phyloP scores from a whole-genome alignment of 2,113 vertebrate genomes.

The Myotis brandtii region DNA sequence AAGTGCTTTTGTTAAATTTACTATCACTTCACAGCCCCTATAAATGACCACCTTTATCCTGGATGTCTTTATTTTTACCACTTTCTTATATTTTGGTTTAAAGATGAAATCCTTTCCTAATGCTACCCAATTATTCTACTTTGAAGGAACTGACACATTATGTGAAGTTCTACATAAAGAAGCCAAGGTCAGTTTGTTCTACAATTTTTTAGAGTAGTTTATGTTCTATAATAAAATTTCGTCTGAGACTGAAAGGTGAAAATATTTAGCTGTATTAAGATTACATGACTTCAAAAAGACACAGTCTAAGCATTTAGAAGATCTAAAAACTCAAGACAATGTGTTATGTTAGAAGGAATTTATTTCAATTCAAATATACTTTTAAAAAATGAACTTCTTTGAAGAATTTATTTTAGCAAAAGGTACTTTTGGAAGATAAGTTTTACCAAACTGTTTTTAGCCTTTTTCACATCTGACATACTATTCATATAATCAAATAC shows the following conservation, averaged over 20 bases:
- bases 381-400: slow-evolving; percentile 65
- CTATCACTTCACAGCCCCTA: neutral
- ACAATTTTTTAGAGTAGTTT: slow-evolving; percentile 41
- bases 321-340: slow-evolving; percentile 56
- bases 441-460: slow-evolving; percentile 55
- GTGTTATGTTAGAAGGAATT: slow-evolving; percentile 46
- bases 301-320: slow-evolving; percentile 58
- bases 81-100: slow-evolving; percentile 46
- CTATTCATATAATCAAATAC: slow-evolving; percentile 34
- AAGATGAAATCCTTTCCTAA: slow-evolving; percentile 11
- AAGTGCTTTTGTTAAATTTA: slow-evolving; percentile 12
- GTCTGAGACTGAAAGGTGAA: slow-evolving; percentile 34
- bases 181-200: slow-evolving; percentile 36
- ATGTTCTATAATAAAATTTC: slow-evolving; percentile 39
- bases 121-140: neutral
- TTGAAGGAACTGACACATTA: slow-evolving; percentile 41
- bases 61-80: slow-evolving; percentile 17
- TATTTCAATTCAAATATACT: slow-evolving; percentile 59
- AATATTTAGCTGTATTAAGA: slow-evolving; percentile 61
- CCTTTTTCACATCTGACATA: neutral
- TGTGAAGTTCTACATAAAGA: neutral
- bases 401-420: slow-evolving; percentile 66
- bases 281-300: slow-evolving; percentile 63
- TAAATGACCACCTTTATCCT: slow-evolving; percentile 39
- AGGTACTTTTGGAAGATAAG: slow-evolving; percentile 47